Percentiles rank a stretch among this genome's conserved stretches.
These are phyloP conservation scores for Entomobrya multifasciata DNA, from an alignment of 2,888 invertebrate species.

Conservation along the genomic window DNA sequence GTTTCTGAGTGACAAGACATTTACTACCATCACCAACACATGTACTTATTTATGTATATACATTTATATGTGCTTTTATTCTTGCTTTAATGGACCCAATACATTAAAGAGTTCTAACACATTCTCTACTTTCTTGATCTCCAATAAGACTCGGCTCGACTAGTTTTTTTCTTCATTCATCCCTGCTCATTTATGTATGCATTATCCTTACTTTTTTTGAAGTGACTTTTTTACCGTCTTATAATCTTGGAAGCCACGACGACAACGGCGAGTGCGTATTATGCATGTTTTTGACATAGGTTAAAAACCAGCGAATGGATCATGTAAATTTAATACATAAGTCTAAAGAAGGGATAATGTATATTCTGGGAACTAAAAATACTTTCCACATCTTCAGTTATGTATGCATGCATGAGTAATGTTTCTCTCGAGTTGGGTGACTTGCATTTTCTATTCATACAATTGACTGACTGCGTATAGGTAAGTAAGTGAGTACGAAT, in stretches of 20 bases:
- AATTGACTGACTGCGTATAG: conserved; percentile 14
- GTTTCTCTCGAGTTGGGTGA: background rate
- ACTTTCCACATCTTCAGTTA: background rate
- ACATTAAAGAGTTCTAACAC: too few relatives aligned
- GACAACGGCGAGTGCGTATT: conserved; percentile 20
- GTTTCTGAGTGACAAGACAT: background rate
- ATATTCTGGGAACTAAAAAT: background rate
- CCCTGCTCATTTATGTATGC: too few relatives aligned
- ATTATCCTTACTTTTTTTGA: background rate
- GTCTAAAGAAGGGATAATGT: background rate
- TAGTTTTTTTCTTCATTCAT: background rate
- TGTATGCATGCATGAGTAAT: conserved; percentile 22
- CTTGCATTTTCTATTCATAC: conserved; percentile 21
- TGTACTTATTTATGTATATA: too few relatives aligned
- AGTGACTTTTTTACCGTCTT: conserved; percentile 6
- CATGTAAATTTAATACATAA: conserved; percentile 25
- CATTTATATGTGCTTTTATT: too few relatives aligned
- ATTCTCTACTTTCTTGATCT: background rate
- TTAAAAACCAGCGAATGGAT: background rate
- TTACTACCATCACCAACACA: background rate
- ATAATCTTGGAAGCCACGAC: background rate
- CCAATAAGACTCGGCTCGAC: too few relatives aligned
- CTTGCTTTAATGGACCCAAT: too few relatives aligned
- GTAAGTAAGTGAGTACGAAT: conserved; percentile 21
- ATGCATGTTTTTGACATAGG: conserved; percentile 20